Evolutionary conservation across 2,113 vertebrate species (phyloP).

Genomic region (Scomber japonicus): DNA sequence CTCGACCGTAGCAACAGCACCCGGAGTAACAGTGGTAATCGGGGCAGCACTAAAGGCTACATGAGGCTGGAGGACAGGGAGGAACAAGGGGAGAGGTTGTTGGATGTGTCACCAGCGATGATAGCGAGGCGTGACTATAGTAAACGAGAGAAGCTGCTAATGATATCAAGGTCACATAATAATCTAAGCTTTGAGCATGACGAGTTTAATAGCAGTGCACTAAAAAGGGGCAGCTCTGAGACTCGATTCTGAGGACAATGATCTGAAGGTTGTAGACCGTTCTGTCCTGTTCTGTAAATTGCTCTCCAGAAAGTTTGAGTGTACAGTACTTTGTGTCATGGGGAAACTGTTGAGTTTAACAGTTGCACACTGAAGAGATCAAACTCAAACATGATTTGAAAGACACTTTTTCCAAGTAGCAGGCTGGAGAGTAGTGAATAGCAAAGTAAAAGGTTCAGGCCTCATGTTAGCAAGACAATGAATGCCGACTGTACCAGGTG

Average conservation of each 20-base stretch:
- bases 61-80: constrained; percentile 95
- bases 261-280: not conserved
- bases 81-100: constrained; percentile 91
- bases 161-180: constrained; percentile 98
- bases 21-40: constrained; percentile 66
- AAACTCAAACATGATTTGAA: constrained; percentile 11
- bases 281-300: constrained; percentile 25
- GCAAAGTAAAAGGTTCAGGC: constrained; percentile 3
- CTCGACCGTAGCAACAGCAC: constrained; percentile 92
- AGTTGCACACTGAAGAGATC: not conserved
- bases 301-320: constrained; percentile 24
- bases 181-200: constrained; percentile 98
- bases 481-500: constrained; percentile 14
- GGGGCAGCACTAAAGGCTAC: constrained; percentile 95
- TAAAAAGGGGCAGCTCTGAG: constrained; percentile 96
- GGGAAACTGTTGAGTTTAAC: constrained; percentile 21
- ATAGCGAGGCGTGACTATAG: constrained; percentile 90
- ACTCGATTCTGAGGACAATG: constrained; percentile 89
- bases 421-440: constrained; percentile 1
- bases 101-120: constrained; percentile 80
- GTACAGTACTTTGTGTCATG: constrained; percentile 12
- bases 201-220: constrained; percentile 92
- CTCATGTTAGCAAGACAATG: constrained; percentile 8
- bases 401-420: constrained; percentile 1
- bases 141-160: constrained; percentile 97